These are phyloP conservation scores for Lamellibrachia columna DNA, from an alignment of 2,888 invertebrate genomes.

Conservation along the genomic window DNA sequence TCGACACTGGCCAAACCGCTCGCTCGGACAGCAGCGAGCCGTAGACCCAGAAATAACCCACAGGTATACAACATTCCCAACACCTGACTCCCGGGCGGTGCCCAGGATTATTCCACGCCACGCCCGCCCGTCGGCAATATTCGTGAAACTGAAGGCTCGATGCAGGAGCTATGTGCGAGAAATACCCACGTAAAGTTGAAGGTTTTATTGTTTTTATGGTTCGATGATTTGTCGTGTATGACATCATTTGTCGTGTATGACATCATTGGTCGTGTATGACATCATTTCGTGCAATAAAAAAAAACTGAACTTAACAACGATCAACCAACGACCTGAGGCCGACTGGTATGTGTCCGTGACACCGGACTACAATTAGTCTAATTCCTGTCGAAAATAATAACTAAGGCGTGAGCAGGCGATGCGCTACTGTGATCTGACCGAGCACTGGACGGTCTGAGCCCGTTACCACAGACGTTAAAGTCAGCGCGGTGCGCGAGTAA, in stretches of 20 bases:
- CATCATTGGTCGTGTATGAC: neutral
- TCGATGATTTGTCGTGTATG: neutral
- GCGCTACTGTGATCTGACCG: neutral
- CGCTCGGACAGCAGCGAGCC: neutral
- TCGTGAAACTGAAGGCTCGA: neutral
- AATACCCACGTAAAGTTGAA: neutral
- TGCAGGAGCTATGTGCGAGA: neutral
- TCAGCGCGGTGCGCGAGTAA: neutral
- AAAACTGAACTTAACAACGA: too few species aligned
- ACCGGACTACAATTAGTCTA: too few species aligned
- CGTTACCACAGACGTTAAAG: neutral
- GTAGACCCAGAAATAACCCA: neutral
- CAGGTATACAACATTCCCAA: constrained; percentile 11
- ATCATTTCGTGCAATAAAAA: too few species aligned
- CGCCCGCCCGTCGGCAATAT: neutral
- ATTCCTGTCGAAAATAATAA: too few species aligned
- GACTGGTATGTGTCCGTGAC: too few species aligned
- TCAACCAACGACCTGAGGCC: too few species aligned
- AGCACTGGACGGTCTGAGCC: neutral
- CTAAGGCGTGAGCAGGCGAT: too few species aligned
- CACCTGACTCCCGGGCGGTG: neutral
- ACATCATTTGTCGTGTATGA: too few species aligned
- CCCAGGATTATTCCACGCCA: neutral
- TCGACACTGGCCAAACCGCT: neutral
- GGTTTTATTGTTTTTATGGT: neutral